phyloP scores from a whole-genome alignment of 2,888 invertebrate species.

The Drosophila helvetica region DNA sequence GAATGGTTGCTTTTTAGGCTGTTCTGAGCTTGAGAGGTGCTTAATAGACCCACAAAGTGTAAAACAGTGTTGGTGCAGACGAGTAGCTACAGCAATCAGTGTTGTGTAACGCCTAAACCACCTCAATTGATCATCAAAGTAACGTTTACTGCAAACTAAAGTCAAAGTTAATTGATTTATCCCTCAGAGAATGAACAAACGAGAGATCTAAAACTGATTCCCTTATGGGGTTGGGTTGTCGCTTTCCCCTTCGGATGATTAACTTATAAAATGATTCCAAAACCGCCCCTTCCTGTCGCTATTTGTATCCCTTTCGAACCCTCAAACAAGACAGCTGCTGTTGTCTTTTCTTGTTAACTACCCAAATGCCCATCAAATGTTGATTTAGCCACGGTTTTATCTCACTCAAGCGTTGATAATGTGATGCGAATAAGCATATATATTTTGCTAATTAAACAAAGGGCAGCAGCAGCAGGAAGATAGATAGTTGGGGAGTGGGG shows the following conservation, averaged over 20 bases:
- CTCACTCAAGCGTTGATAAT: conserved; percentile 69
- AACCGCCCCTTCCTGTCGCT: neutral
- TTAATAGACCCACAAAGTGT: no score
- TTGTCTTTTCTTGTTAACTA: conserved; percentile 38
- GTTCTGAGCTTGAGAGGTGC: no score
- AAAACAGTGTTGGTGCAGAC: no score
- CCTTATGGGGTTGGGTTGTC: neutral
- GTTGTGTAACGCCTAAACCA: no score
- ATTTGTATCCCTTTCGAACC: conserved; percentile 9
- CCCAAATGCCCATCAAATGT: conserved; percentile 69
- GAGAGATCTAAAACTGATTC: neutral
- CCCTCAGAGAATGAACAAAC: neutral
- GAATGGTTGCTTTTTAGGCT: no score
- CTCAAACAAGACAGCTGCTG: conserved; percentile 12
- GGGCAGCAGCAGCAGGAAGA: conserved; percentile 15
- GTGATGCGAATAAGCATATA: conserved; percentile 35
- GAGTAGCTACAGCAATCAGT: no score
- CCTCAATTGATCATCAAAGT: no score
- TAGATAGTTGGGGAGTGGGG: conserved; percentile 7
- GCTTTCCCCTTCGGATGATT: conserved; percentile 1
- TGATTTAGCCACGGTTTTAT: conserved; percentile 62
- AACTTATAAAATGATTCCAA: neutral
- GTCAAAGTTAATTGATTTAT: neutral
- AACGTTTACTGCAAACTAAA: neutral
- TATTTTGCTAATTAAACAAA: conserved; percentile 37